Conservation (phyloP, 2,888 invertebrate species). For the Theodoxus fluviatilis region DNA sequence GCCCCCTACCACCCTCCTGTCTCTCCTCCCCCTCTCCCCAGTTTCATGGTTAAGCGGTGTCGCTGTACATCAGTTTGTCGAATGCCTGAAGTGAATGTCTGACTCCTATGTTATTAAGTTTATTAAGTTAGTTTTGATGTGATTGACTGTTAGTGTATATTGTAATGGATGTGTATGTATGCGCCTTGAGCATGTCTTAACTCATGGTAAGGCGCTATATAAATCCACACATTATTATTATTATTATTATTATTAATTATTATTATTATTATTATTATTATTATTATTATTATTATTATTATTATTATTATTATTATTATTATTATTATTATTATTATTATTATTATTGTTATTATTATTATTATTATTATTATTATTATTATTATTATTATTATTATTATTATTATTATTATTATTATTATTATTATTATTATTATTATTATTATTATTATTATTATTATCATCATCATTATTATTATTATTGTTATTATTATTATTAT, state of each 20-base stretch:
- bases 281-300: not conserved
- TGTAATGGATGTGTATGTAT: too few relatives aligned
- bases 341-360: not conserved
- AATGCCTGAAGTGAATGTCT: too few relatives aligned
- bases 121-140: too few relatives aligned
- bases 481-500: not conserved
- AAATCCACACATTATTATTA: conserved; percentile 16
- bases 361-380: not conserved
- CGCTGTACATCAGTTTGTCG: too few relatives aligned
- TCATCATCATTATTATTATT: not conserved
- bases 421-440: conserved; percentile 9
- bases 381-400: not conserved
- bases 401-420: conserved; percentile 3
- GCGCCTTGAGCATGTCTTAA: too few relatives aligned
- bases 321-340: conserved; percentile 9
- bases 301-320: conserved; percentile 13
- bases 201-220: too few relatives aligned
- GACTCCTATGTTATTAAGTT: too few relatives aligned
- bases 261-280: not conserved
- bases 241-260: conserved; percentile 17
- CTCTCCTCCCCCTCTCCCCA: too few relatives aligned
- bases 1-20: too few relatives aligned
- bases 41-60: too few relatives aligned
- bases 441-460: conserved; percentile 9
- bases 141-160: too few relatives aligned